phyloP scores from a whole-genome alignment of 2,888 invertebrate genomes.

The Gibbula magus region DNA sequence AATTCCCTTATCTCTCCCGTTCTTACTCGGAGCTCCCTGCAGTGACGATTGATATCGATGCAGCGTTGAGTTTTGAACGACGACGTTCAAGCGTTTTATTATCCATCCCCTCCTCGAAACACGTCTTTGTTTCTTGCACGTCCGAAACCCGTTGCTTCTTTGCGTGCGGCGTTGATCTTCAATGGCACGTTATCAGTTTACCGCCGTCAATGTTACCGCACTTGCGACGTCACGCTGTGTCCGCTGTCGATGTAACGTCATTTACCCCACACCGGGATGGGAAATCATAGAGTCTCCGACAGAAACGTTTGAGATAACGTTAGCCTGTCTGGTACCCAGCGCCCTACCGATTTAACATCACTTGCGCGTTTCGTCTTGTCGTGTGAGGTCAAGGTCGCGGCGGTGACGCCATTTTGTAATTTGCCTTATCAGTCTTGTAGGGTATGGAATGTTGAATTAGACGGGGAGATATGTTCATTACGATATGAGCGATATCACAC shows the following conservation, averaged over 20 bases:
- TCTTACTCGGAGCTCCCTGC: neutral
- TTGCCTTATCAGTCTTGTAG: too few relatives aligned
- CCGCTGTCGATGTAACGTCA: slow-evolving; percentile 8
- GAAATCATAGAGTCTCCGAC: neutral
- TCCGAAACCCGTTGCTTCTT: neutral
- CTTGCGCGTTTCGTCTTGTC: too few relatives aligned
- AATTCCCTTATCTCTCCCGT: neutral
- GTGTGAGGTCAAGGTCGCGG: too few relatives aligned
- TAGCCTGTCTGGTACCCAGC: neutral
- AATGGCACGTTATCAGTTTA: neutral
- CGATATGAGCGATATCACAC: too few relatives aligned
- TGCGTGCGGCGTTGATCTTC: neutral
- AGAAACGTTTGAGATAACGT: neutral
- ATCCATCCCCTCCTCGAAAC: neutral
- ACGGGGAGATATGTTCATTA: too few relatives aligned
- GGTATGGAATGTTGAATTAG: too few relatives aligned
- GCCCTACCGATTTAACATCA: too few relatives aligned
- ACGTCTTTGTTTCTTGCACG: neutral
- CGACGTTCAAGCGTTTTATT: slow-evolving; percentile 16
- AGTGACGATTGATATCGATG: neutral
- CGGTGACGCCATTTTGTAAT: too few relatives aligned
- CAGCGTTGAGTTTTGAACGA: neutral
- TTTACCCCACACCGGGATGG: slow-evolving; percentile 5
- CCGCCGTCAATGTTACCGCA: neutral
- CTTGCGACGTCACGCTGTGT: neutral